These are phyloP conservation scores for Coenobita brevimanus DNA, from an alignment of 1,140 invertebrate genomes.

Conservation along the genomic window DNA sequence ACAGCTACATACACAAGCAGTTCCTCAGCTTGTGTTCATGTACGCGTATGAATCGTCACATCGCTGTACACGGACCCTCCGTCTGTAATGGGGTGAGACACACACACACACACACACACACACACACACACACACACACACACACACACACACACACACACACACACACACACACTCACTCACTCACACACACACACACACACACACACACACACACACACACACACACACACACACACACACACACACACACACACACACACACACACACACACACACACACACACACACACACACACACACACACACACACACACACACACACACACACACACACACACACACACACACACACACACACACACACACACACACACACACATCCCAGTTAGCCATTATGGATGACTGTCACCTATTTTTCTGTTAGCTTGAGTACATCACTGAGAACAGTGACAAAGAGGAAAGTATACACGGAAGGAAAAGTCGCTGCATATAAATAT, in stretches of 20 bases:
- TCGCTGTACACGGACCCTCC: too few relatives aligned
- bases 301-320: slow-evolving; percentile 4
- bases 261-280: background rate
- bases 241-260: background rate
- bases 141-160: background rate
- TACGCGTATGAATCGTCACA: too few relatives aligned
- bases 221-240: background rate
- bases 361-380: slow-evolving; percentile 13
- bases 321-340: background rate
- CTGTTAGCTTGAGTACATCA: background rate
- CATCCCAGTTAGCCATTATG: background rate
- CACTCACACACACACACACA: slow-evolving; percentile 35
- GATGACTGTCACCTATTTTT: background rate
- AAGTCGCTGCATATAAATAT: too few relatives aligned
- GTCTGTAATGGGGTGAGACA: too few relatives aligned
- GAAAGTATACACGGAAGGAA: too few relatives aligned
- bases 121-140: background rate
- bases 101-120: slow-evolving; percentile 3
- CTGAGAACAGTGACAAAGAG: too few relatives aligned
- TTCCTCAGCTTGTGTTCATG: too few relatives aligned
- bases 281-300: background rate
- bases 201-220: slow-evolving; percentile 21
- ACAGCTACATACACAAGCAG: too few relatives aligned
- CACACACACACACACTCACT: slow-evolving; percentile 13
- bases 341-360: background rate